These are phyloP conservation scores for Coregonus sp. DNA, from an alignment of 2,797 vertebrate genomes.

Conservation along the genomic window DNA sequence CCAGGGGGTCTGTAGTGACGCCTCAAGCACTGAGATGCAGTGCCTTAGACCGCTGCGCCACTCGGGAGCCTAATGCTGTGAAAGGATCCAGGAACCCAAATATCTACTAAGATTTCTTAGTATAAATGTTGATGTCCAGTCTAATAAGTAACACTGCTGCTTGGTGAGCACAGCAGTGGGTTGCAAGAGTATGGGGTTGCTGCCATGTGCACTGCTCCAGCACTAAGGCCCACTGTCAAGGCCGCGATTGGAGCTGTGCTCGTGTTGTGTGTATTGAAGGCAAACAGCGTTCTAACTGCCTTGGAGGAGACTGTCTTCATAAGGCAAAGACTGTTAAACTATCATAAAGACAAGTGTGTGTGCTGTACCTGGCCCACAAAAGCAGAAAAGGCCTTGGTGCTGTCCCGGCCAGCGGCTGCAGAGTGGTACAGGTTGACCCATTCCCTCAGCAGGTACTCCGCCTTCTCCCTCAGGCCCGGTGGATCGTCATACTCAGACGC, in stretches of 20 bases:
- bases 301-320: too few species aligned
- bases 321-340: background rate
- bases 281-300: too few species aligned
- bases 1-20: too few species aligned
- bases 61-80: too few species aligned
- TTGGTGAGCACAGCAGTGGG: background rate
- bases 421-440: conserved; percentile 99
- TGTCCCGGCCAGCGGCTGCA: conserved; percentile 95
- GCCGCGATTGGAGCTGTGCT: background rate
- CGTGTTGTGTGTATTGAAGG: too few species aligned
- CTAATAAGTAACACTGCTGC: too few species aligned
- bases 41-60: too few species aligned
- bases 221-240: too few species aligned
- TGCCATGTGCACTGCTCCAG: background rate
- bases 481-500: conserved; percentile 98
- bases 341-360: background rate
- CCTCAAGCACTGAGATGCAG: too few species aligned
- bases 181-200: background rate
- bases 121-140: too few species aligned
- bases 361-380: conserved; percentile 95
- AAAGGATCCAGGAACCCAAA: too few species aligned
- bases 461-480: conserved; percentile 96
- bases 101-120: too few species aligned
- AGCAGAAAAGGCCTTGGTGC: conserved; percentile 99
- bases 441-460: conserved; percentile 95